Conservation (phyloP, 1,140 invertebrate species). For the Cotesia chilonis region DNA sequence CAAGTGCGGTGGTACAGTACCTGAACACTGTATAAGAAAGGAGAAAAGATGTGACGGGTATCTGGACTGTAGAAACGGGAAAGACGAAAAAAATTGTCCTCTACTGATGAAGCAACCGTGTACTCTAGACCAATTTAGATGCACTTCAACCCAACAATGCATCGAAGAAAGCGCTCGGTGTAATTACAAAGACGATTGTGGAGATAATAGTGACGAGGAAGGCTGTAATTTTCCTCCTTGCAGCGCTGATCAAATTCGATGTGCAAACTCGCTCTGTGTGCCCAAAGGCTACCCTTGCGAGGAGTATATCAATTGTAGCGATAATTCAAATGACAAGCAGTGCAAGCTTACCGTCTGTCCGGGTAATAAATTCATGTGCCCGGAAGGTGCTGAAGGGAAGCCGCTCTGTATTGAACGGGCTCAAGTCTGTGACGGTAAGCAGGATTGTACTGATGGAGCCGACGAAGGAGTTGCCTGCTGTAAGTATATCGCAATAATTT, state of each 20-base stretch:
- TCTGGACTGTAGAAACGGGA: constrained; percentile 84
- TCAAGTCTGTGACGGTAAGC: constrained; percentile 88
- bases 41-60: constrained; percentile 91
- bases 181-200: constrained; percentile 89
- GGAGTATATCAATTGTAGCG: constrained; percentile 84
- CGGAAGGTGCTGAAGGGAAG: constrained; percentile 75
- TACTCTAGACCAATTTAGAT: constrained; percentile 88
- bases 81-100: constrained; percentile 83
- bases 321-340: constrained; percentile 89
- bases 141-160: constrained; percentile 83
- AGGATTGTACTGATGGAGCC: constrained; percentile 88
- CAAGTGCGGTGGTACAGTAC: constrained; percentile 72
- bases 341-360: constrained; percentile 90
- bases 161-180: constrained; percentile 84
- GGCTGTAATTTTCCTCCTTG: constrained; percentile 90
- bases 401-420: constrained; percentile 88
- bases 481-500: constrained; percentile 68
- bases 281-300: constrained; percentile 84
- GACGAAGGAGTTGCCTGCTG: constrained; percentile 91
- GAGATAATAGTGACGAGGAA: constrained; percentile 88
- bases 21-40: constrained; percentile 83
- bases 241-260: constrained; percentile 89
- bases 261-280: constrained; percentile 92
- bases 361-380: constrained; percentile 91
- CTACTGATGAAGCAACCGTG: constrained; percentile 66